phyloP scores from a whole-genome alignment of 2,113 vertebrate genomes.

The Herpailurus yagouaroundi region DNA sequence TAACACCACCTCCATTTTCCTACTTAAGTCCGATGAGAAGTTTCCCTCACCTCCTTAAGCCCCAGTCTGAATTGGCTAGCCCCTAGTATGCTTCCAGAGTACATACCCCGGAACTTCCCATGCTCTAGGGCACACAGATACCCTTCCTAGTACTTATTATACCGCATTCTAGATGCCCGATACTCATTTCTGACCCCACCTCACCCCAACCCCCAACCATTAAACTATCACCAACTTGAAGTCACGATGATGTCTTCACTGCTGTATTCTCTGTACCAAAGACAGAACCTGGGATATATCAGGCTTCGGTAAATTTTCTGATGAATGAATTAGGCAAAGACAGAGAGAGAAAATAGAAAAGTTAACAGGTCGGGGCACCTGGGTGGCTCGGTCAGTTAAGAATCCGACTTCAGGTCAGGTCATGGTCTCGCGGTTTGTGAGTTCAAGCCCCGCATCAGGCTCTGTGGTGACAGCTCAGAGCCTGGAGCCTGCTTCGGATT shows the following conservation, averaged over 20 bases:
- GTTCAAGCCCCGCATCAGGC: too few relatives aligned
- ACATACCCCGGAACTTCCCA: too few relatives aligned
- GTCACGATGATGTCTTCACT: not conserved
- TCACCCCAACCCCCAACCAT: not conserved
- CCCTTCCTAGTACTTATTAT: not conserved
- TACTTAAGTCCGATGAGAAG: not conserved
- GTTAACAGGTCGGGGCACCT: too few relatives aligned
- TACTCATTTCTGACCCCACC: not conserved
- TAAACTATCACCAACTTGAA: not conserved
- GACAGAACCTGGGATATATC: not conserved
- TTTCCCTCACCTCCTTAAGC: not conserved
- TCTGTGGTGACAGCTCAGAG: too few relatives aligned
- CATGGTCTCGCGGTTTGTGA: too few relatives aligned
- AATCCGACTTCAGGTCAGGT: too few relatives aligned
- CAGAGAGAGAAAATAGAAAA: not conserved
- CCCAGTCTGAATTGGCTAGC: not conserved
- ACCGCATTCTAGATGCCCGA: rapidly evolving
- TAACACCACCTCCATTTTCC: not conserved
- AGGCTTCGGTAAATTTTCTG: not conserved
- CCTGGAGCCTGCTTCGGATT: too few relatives aligned
- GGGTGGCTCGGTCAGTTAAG: too few relatives aligned
- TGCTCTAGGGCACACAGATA: not conserved
- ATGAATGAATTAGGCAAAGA: not conserved
- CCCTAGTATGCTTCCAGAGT: not conserved
- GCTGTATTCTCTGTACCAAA: not conserved